These are phyloP conservation scores for Drosophila obscura DNA, from an alignment of 1,140 invertebrate species.

Conservation along the genomic window DNA sequence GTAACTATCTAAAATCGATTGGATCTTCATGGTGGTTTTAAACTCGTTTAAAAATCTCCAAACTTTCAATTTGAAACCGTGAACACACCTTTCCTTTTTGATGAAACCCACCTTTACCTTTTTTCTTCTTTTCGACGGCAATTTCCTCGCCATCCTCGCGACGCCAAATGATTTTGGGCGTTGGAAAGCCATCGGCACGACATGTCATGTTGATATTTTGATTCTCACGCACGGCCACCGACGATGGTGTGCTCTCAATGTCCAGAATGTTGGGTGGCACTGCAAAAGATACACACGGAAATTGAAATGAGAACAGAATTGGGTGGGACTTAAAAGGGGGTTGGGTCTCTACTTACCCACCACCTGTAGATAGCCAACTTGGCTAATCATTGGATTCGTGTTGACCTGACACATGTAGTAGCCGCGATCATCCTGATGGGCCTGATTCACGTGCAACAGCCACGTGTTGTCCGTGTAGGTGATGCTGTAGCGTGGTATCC, in stretches of 20 bases:
- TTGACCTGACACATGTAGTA: constrained; percentile 97
- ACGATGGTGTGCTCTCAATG: constrained; percentile 92
- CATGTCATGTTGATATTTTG: constrained; percentile 95
- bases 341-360: constrained; percentile 90
- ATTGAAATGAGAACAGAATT: neutral
- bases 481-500: constrained; percentile 93
- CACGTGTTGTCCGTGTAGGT: constrained; percentile 96
- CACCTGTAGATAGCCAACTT: constrained; percentile 96
- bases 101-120: constrained; percentile 86
- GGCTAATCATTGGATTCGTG: constrained; percentile 97
- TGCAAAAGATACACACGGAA: constrained; percentile 71
- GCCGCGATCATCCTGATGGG: constrained; percentile 94
- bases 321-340: neutral
- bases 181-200: constrained; percentile 94
- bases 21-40: no score
- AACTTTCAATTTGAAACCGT: no score
- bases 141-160: constrained; percentile 94
- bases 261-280: constrained; percentile 96
- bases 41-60: no score
- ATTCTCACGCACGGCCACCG: constrained; percentile 94
- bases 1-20: no score
- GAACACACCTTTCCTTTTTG: neutral
- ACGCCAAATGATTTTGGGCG: constrained; percentile 95
- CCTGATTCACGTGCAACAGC: constrained; percentile 93
- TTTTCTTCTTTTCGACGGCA: constrained; percentile 90